Evolutionary conservation across 2,888 invertebrate species (phyloP), one percentile per base, ranked within the genome.

Genomic region (Pegoplata infirma): DNA sequence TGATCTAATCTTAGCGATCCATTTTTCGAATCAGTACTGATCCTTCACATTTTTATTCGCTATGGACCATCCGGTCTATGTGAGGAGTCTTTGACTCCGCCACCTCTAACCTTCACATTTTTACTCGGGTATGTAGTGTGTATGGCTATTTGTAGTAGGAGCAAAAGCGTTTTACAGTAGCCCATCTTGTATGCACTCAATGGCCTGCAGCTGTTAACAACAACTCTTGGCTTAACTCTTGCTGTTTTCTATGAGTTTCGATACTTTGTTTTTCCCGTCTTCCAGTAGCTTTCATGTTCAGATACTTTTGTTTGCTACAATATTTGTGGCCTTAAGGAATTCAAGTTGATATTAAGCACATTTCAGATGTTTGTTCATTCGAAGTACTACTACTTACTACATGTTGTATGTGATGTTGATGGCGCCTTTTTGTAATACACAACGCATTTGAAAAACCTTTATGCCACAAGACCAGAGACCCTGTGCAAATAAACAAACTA

Each of bases 191-290:
- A 56, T n/a, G 14, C 58, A 56, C 49, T 58, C 56, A 59, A 59
- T 80, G 59, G 80, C 77, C 77, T 75, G 77, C 80, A 80, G 80
- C 80, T 80, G 80, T 63, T 63, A 69, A 66, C 44, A 69, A 66
- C 44, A 53, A 55, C 28, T 59, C 36, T 23, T 12, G 56, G 55
- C 46, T 56, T 19, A 36, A 40, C 68, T 75, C 55, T 68, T 61
- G 67, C 72, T 67, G 59, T 53, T 66, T 59, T 46, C 44, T 55
- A 12, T 46, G 63, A 46, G 59, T 44, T 46, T n/a, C n/a, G n/a
- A 36, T 16, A 25, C 25, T 23, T 17, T 16, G 46, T 61, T 14
- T 25, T 40, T 5, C 55, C n/a, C n/a, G n/a, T n/a, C 1, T 10
- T 56, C 4, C 19, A 36, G n/a, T 14, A 23, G 21, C 51, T 23